Conservation (phyloP, 2,797 vertebrate genomes). For the Parambassis ranga region DNA sequence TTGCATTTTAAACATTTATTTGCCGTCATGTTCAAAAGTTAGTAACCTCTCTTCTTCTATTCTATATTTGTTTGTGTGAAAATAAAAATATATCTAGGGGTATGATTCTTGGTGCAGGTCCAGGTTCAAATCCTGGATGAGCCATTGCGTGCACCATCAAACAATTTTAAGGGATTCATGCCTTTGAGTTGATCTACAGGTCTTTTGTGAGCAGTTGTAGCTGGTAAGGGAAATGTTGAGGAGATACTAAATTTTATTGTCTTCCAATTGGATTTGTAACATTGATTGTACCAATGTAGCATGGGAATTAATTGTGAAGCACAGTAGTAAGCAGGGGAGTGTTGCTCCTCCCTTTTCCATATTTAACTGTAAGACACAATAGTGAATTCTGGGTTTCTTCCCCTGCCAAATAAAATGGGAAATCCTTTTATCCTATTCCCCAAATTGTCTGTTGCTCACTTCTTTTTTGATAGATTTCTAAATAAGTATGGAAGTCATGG, state of each 20-base stretch:
- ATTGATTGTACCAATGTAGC: neutral
- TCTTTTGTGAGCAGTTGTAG: neutral
- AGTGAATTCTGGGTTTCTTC: neutral
- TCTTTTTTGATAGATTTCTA: neutral
- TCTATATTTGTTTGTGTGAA: too few species aligned
- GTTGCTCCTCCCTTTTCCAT: neutral
- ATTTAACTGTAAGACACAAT: neutral
- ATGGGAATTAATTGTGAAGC: neutral
- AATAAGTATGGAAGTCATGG: neutral
- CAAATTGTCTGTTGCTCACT: neutral
- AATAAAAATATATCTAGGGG: too few species aligned
- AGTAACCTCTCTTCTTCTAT: too few species aligned
- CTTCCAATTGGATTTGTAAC: neutral
- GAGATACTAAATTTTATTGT: neutral
- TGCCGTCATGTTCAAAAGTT: too few species aligned
- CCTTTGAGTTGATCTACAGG: neutral
- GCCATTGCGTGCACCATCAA: too few species aligned
- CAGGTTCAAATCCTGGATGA: too few species aligned
- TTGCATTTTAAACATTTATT: too few species aligned
- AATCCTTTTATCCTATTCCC: constrained; percentile 6
- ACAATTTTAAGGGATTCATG: too few species aligned
- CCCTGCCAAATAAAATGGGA: neutral
- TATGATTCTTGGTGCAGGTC: too few species aligned
- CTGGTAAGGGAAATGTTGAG: too few species aligned
- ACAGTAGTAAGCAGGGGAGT: neutral